These are phyloP conservation scores for Tragelaphus strepsiceros DNA, from an alignment of 2,113 vertebrate genomes.

Conservation along the genomic window DNA sequence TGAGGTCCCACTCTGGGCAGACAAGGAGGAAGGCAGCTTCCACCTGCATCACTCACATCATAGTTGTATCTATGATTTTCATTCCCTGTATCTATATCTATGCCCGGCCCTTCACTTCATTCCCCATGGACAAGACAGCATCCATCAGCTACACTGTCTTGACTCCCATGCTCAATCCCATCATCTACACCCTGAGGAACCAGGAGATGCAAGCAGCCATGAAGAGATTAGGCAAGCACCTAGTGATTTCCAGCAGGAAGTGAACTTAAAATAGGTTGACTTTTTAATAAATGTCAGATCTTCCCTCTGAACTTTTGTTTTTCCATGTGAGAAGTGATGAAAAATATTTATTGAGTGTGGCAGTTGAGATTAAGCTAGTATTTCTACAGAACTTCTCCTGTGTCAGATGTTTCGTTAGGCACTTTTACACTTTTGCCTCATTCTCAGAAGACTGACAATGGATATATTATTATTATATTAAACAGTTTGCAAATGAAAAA, in stretches of 20 bases:
- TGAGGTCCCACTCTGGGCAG: constrained; percentile 17
- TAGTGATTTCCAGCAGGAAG: background rate
- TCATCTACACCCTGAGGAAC: constrained; percentile 71
- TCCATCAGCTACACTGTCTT: constrained; percentile 63
- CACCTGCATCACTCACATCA: constrained; percentile 67
- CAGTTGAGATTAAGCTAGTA: background rate
- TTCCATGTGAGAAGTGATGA: background rate
- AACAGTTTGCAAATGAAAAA: background rate
- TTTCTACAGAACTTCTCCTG: background rate
- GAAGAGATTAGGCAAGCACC: constrained; percentile 35
- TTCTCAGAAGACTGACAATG: background rate
- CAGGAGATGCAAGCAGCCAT: constrained; percentile 60
- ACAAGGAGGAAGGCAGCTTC: constrained; percentile 52
- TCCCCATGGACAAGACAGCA: constrained; percentile 65
- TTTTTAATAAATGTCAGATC: no score
- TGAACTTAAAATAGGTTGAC: background rate
- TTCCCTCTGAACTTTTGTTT: background rate
- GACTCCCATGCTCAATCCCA: constrained; percentile 68
- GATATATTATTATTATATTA: background rate
- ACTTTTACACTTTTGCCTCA: background rate
- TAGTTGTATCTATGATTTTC: constrained; percentile 64
- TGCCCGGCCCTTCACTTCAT: constrained; percentile 12
- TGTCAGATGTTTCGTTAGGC: background rate
- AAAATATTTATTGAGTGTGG: background rate
- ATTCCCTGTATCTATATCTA: constrained; percentile 66